Percentiles rank a stretch among this genome's conserved stretches.
phyloP scores from a whole-genome alignment of 1,140 invertebrate genomes.

The Cyrtorhinus lividipennis region DNA sequence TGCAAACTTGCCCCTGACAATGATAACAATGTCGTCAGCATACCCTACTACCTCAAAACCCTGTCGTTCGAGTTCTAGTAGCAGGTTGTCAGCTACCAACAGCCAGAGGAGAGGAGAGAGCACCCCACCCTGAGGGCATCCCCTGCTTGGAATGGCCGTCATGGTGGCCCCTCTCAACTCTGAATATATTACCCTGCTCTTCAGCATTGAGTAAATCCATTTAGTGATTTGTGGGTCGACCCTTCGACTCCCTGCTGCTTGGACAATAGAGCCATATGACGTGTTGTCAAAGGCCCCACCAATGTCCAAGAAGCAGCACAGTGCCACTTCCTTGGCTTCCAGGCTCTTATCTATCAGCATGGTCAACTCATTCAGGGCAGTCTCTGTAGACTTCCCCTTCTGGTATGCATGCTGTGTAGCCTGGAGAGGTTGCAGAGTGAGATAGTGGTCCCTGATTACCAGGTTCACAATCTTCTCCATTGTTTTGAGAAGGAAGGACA shows the following conservation, averaged over 20 bases:
- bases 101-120: constrained; percentile 21
- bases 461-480: constrained; percentile 12
- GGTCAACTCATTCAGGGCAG: background rate
- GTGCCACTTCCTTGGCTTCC: background rate
- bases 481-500: constrained; percentile 20
- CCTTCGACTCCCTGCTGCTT: background rate
- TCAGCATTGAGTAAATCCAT: constrained; percentile 6
- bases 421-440: background rate
- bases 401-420: constrained; percentile 5
- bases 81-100: constrained; percentile 15
- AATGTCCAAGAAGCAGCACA: constrained; percentile 18
- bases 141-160: background rate
- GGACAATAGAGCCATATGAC: constrained; percentile 5
- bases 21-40: constrained; percentile 3
- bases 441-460: constrained; percentile 2
- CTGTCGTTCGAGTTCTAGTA: background rate
- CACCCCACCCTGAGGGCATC: constrained; percentile 21
- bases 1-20: background rate
- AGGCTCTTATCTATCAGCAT: background rate
- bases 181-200: background rate
- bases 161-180: background rate
- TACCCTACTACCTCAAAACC: constrained; percentile 3
- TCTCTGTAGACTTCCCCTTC: background rate
- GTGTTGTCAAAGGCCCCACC: constrained; percentile 22
- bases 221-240: background rate